These are phyloP conservation scores for Ladona fulva DNA, from an alignment of 1,140 invertebrate genomes.

Conservation along the genomic window DNA sequence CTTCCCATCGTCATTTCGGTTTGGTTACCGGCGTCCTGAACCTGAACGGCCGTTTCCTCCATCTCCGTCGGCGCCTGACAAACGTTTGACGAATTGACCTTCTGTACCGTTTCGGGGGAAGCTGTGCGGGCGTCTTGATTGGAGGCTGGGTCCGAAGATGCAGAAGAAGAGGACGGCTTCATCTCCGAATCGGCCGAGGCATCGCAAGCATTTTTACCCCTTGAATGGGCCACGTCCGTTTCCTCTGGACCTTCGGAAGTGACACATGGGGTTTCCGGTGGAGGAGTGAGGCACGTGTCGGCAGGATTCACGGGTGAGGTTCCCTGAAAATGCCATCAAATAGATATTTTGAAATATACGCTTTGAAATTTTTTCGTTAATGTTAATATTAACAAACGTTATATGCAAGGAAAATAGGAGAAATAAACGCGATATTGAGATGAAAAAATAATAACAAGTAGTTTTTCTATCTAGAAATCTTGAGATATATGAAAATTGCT, in stretches of 20 bases:
- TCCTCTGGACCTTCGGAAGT: background rate
- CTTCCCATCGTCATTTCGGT: constrained; percentile 50
- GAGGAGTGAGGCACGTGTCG: constrained; percentile 25
- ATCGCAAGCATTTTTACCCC: background rate
- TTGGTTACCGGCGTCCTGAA: constrained; percentile 71
- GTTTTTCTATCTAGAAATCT: no score
- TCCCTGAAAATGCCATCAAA: constrained; percentile 20
- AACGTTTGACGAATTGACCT: background rate
- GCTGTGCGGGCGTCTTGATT: background rate
- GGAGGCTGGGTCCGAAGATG: background rate
- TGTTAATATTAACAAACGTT: background rate
- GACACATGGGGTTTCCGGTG: constrained; percentile 21
- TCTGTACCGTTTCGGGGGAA: background rate
- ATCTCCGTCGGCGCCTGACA: background rate
- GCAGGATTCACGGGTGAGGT: constrained; percentile 29
- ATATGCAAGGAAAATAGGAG: background rate
- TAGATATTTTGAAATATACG: background rate
- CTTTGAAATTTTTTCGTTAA: background rate
- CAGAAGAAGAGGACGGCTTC: background rate
- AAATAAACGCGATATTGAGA: background rate
- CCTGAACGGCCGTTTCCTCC: constrained; percentile 33
- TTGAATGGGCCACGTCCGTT: background rate
- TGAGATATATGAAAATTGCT: no score
- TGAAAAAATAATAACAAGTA: background rate
- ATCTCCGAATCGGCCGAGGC: background rate